These are phyloP conservation scores for Anguilla anguilla DNA, from an alignment of 2,797 vertebrate species.

Conservation along the genomic window DNA sequence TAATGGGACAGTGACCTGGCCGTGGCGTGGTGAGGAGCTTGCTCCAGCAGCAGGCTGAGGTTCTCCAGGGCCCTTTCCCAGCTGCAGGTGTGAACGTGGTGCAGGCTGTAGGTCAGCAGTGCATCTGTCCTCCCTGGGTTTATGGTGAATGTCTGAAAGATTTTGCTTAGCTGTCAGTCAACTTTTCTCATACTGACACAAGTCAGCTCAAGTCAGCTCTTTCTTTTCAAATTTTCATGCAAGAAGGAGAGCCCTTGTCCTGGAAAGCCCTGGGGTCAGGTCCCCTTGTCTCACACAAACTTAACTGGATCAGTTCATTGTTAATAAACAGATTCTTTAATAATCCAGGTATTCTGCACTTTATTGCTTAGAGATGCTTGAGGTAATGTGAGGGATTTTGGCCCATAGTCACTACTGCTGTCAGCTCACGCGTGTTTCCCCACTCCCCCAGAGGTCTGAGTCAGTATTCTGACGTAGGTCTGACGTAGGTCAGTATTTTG, in stretches of 20 bases:
- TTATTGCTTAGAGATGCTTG: background rate
- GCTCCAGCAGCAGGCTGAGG: constrained; percentile 69
- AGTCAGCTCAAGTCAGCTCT: background rate
- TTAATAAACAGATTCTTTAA: background rate
- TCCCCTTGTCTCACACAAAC: background rate
- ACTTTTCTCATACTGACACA: background rate
- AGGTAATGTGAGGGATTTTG: too few relatives aligned
- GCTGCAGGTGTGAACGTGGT: constrained; percentile 60
- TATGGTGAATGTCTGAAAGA: constrained; percentile 47
- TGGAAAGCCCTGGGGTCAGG: background rate
- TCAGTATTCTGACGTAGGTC: too few relatives aligned
- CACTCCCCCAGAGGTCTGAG: background rate
- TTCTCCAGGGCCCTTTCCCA: constrained; percentile 66
- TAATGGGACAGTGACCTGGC: constrained; percentile 60
- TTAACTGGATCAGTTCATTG: background rate
- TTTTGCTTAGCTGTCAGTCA: background rate
- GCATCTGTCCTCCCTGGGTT: constrained; percentile 70
- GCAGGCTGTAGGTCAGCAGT: constrained; percentile 65
- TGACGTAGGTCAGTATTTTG: too few relatives aligned
- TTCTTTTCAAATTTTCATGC: background rate
- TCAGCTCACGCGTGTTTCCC: background rate
- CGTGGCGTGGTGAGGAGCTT: constrained; percentile 58
- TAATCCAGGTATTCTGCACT: background rate
- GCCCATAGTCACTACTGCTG: background rate
- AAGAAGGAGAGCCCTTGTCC: background rate